phyloP scores from a whole-genome alignment of 2,888 invertebrate species.

The Dinocampus coccinellae region DNA sequence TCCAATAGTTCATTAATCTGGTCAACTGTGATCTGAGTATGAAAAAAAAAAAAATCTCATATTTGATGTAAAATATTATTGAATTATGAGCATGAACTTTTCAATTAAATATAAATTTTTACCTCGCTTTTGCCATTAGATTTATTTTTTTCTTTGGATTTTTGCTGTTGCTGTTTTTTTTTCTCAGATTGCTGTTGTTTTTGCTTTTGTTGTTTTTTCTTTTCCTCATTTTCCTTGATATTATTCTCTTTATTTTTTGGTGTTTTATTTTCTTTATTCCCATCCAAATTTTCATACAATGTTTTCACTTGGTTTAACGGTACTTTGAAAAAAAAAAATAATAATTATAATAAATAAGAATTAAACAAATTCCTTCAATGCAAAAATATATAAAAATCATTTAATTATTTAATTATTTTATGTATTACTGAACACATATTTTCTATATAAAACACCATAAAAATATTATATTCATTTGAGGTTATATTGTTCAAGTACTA shows the following conservation, averaged over 20 bases:
- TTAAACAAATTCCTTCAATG: neutral
- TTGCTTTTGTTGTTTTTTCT: constrained; percentile 68
- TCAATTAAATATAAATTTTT: constrained; percentile 49
- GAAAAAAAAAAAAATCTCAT: constrained; percentile 40
- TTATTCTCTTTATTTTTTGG: constrained; percentile 65
- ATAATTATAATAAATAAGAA: neutral
- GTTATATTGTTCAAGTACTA: constrained; percentile 50
- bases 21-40: constrained; percentile 73
- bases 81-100: neutral
- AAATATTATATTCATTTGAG: constrained; percentile 10
- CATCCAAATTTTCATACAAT: constrained; percentile 76
- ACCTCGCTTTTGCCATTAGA: constrained; percentile 77
- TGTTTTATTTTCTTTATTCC: constrained; percentile 75
- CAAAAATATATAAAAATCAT: no score
- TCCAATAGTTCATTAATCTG: constrained; percentile 73
- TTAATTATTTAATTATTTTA: no score
- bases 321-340: constrained; percentile 69
- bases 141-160: constrained; percentile 77
- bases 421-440: neutral
- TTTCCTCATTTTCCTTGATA: constrained; percentile 70
- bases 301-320: constrained; percentile 79
- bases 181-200: constrained; percentile 60
- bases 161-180: constrained; percentile 71
- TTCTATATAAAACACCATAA: neutral
- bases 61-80: neutral